phyloP scores from a whole-genome alignment of 2,797 vertebrate species.

The Perodicticus potto region DNA sequence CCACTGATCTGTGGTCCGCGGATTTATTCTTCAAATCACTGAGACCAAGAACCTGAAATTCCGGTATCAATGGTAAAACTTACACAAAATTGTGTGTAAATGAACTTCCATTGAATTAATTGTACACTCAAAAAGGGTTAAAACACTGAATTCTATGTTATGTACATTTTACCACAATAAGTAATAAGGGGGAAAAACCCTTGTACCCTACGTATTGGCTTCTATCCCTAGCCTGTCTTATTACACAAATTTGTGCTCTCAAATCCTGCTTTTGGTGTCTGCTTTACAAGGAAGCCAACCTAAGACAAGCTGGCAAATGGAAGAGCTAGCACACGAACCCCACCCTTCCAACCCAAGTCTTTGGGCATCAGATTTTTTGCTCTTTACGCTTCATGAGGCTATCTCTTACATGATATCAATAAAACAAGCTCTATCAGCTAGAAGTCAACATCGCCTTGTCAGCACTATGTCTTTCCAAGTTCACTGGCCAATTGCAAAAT shows the following conservation, averaged over 20 bases:
- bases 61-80: too few species aligned
- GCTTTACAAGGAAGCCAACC: neutral
- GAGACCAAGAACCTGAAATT: too few species aligned
- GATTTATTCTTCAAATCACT: too few species aligned
- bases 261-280: neutral
- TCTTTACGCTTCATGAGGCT: neutral
- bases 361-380: neutral
- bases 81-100: neutral
- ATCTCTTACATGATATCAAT: neutral
- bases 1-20: too few species aligned
- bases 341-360: neutral
- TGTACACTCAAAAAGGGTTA: neutral
- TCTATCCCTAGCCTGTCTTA: neutral
- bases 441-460: conserved; percentile 50
- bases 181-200: neutral
- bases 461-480: conserved; percentile 39
- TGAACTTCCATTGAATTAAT: too few species aligned
- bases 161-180: neutral
- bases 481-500: conserved; percentile 74
- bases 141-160: neutral
- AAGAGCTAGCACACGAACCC: neutral
- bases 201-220: neutral
- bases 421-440: conserved; percentile 61
- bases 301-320: neutral
- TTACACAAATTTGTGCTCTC: neutral